A percentile compares a stretch with the other conserved stretches of the same genome.
Evolutionary conservation across 2,888 invertebrate genomes (phyloP).

Genomic region (Xestia rhomboidea): DNA sequence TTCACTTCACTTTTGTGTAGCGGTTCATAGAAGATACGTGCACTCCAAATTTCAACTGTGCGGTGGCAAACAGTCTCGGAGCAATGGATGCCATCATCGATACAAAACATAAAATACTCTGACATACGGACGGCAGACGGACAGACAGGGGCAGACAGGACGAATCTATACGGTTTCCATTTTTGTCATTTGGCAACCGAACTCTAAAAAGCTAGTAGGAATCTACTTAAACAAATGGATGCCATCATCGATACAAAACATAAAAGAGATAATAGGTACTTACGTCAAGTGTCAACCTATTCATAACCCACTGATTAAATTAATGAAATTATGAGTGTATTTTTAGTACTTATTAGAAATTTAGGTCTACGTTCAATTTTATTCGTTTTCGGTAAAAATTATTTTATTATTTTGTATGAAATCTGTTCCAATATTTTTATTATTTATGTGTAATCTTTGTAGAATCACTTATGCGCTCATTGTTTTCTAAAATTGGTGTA

Average conservation of each 20-base stretch:
- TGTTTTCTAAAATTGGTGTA: slow-evolving; percentile 25
- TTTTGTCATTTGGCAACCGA: neutral
- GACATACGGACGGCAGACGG: neutral
- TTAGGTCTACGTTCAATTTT: neutral
- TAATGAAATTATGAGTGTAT: neutral
- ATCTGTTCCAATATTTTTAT: neutral
- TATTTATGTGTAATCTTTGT: neutral
- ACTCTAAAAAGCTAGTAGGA: neutral
- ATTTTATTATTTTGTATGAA: neutral
- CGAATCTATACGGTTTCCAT: neutral
- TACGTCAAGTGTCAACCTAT: neutral
- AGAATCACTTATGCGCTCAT: neutral
- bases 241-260: neutral
- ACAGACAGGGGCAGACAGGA: neutral
- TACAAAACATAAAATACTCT: neutral
- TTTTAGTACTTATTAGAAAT: neutral
- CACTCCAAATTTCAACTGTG: too few species aligned
- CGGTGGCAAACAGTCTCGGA: neutral
- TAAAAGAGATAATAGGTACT: neutral
- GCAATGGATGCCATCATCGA: neutral
- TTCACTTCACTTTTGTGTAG: too few species aligned
- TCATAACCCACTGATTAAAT: slow-evolving; percentile 6
- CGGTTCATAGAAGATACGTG: too few species aligned
- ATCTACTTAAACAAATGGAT: neutral
- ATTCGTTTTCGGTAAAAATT: neutral